Percentiles rank a stretch among this genome's conserved stretches.
Conservation (phyloP, 2,113 vertebrate genomes). For the Crotalus horridus region DNA sequence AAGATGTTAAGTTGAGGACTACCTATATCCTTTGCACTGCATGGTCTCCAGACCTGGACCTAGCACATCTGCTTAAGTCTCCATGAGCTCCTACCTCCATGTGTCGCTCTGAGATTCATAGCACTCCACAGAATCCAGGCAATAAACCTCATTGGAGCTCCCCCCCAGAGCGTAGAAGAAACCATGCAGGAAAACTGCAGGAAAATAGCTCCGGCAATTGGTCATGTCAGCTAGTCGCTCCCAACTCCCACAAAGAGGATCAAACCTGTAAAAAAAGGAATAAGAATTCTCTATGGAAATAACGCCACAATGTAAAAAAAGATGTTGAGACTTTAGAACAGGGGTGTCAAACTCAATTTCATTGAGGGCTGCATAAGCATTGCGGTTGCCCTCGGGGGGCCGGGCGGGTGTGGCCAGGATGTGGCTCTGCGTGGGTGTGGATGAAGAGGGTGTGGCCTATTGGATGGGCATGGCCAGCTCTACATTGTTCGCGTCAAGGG, state of each 20-base stretch:
- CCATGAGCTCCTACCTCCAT: conserved; percentile 73
- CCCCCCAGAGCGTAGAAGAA: conserved; percentile 77
- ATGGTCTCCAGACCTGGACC: not conserved
- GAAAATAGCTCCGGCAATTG: conserved; percentile 71
- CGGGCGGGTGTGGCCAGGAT: too few species aligned
- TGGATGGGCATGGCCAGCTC: too few species aligned
- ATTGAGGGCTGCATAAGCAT: too few species aligned
- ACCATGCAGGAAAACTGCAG: conserved; percentile 65
- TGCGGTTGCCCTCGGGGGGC: too few species aligned
- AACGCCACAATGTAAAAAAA: not conserved
- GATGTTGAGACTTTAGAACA: not conserved
- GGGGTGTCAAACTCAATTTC: too few species aligned
- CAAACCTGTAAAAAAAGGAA: conserved; percentile 62
- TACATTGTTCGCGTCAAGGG: too few species aligned
- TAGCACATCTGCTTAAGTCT: not conserved
- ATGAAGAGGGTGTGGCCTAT: too few species aligned
- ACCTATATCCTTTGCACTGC: not conserved
- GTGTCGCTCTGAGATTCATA: conserved; percentile 65
- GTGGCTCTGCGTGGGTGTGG: too few species aligned
- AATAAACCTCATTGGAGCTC: conserved; percentile 62
- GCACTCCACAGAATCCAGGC: conserved; percentile 70
- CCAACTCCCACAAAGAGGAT: conserved; percentile 69
- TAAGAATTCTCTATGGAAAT: not conserved
- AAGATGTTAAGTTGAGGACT: not conserved
- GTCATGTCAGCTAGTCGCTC: conserved; percentile 70